Conservation (phyloP, 1,140 invertebrate genomes). For the Belonocnema kinseyi region DNA sequence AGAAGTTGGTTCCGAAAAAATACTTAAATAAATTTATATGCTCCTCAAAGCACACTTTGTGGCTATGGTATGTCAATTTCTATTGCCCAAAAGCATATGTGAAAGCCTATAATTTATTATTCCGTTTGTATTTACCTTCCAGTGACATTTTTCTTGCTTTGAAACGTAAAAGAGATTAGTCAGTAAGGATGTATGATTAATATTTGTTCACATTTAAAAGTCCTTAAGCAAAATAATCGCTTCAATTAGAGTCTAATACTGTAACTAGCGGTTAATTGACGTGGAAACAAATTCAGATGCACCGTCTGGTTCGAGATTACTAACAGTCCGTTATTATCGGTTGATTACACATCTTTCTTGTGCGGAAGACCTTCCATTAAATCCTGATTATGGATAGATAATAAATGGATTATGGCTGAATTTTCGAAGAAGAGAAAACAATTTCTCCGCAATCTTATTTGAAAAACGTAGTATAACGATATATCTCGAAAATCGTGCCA, state of each 20-base stretch:
- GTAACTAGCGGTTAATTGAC: slow-evolving; percentile 3
- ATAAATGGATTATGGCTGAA: neutral
- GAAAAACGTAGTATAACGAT: no score
- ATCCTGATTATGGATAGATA: slow-evolving; percentile 35
- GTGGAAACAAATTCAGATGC: slow-evolving; percentile 23
- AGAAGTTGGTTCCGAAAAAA: neutral
- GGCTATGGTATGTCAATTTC: neutral
- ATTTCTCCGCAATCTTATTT: no score
- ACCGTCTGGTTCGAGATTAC: neutral
- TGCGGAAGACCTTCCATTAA: slow-evolving; percentile 43
- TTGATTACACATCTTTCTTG: slow-evolving; percentile 55
- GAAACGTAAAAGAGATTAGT: no score
- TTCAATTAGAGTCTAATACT: slow-evolving; percentile 18
- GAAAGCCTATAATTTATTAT: no score
- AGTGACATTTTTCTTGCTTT: no score
- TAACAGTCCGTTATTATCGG: slow-evolving; percentile 49
- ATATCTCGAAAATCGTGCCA: no score
- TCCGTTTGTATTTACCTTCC: no score
- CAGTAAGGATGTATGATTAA: no score
- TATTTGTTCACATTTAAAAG: neutral
- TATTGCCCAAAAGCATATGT: no score
- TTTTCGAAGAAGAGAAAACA: no score
- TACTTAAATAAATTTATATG: neutral
- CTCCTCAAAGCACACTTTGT: neutral
- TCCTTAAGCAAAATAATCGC: neutral